Base-by-base conservation (phyloP, 1,140 invertebrate species). In the Phortica variegata region DNA sequence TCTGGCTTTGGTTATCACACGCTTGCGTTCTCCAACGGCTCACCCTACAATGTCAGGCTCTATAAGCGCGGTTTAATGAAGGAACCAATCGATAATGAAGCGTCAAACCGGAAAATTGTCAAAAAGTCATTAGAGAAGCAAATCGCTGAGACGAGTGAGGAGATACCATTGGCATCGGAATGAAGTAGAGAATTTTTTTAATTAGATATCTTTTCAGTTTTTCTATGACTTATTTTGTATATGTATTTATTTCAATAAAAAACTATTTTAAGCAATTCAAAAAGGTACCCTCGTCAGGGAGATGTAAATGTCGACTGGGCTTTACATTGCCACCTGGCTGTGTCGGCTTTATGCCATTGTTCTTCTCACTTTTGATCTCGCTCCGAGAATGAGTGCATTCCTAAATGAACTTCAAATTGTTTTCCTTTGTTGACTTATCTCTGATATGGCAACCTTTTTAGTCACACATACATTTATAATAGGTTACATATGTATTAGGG, bases 331-430 rank as follows among this genome's bases (percentile, higher is more conserved):
- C 29, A 31, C 7, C 29, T 31, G 29, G 7, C 12, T 8, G 7
- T 31, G 29, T 31, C 29, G 29, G 7, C 26, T 29, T 65, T 65
- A 61, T 61, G 54, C 48, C 61, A 65, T 65, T 65, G 65, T 58
- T 58, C 43, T 52, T 52, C 52, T 62, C 44, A 49, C 47, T 36
- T 42, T 53, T 39, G 23, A n/a, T n/a, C n/a, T 26, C 31, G 23
- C 21, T 17, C 36, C 41, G 20, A 46, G 32, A 19, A 33, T 47
- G 54, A 38, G 20, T 29, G 51, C 36, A 59, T 51, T 19, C 47
- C 57, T 44, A 42, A 43, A 26, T 47, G 47, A 39, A 36, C 29
- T 31, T 31, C 12, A 12, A 8, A 12, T 31, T 31, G 29, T 31
- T 31, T 31, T 31, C 29, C 29, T n/a, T n/a, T n/a, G n/a, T n/a